These are phyloP conservation scores for Oreortyx pictus DNA, from an alignment of 2,797 vertebrate genomes.

Conservation along the genomic window DNA sequence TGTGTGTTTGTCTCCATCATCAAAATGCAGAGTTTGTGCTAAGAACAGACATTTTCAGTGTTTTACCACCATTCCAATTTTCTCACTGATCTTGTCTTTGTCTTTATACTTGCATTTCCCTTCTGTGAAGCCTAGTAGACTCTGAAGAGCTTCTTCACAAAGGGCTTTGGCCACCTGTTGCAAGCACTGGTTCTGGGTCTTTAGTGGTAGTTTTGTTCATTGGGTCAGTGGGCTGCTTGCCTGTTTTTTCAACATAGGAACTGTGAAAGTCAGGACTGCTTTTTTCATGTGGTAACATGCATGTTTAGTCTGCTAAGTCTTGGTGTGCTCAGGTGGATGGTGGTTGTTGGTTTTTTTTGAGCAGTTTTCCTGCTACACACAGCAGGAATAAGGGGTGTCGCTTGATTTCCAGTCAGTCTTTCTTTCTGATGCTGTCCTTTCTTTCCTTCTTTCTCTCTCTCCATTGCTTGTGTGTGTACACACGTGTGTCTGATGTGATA, in stretches of 20 bases:
- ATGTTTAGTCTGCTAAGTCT: not conserved
- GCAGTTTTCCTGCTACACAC: not conserved
- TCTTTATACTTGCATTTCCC: slow-evolving; percentile 16
- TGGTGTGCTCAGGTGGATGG: accelerated
- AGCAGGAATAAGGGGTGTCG: not conserved
- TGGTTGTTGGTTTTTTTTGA: not conserved
- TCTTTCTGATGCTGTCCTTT: slow-evolving; percentile 72
- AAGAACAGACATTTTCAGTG: not conserved
- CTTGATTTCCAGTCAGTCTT: slow-evolving; percentile 30
- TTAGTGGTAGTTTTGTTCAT: not conserved
- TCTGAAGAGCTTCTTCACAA: slow-evolving; percentile 19
- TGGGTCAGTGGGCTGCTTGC: slow-evolving; percentile 14
- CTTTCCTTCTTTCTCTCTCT: not conserved
- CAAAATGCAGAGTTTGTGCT: slow-evolving; percentile 19
- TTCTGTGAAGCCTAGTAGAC: slow-evolving; percentile 1
- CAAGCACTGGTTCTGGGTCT: not conserved
- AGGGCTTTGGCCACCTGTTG: slow-evolving; percentile 28
- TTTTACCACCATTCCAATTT: slow-evolving; percentile 14
- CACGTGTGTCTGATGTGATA: slow-evolving; percentile 61
- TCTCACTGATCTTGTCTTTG: slow-evolving; percentile 15
- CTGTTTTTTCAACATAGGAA: not conserved
- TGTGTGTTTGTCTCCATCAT: slow-evolving; percentile 22
- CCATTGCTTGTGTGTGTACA: slow-evolving; percentile 39
- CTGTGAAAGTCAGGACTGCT: not conserved
- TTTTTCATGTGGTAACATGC: not conserved